Conservation (phyloP, 2,888 invertebrate species). For the Hyposoter didymator region DNA sequence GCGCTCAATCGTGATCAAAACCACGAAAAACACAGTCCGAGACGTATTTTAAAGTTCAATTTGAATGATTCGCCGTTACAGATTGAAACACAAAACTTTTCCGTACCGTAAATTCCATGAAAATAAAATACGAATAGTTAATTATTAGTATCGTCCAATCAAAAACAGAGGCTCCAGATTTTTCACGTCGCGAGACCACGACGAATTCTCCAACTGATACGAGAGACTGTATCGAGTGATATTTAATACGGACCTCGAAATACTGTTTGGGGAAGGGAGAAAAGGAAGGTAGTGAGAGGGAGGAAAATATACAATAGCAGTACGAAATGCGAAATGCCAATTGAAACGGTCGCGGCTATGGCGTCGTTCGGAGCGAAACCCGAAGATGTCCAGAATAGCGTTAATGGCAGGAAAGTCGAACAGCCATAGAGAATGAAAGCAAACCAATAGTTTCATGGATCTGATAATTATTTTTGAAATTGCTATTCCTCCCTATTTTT, state of each 20-base stretch:
- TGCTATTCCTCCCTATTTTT: neutral
- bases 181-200: neutral
- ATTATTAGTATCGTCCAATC: neutral
- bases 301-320: neutral
- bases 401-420: neutral
- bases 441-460: neutral
- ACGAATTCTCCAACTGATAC: neutral
- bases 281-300: neutral
- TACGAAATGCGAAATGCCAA: neutral
- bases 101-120: neutral
- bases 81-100: neutral
- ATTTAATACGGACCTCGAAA: neutral
- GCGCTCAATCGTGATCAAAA: neutral
- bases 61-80: neutral
- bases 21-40: neutral
- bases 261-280: neutral
- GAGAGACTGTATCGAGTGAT: neutral
- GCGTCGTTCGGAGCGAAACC: neutral
- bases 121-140: neutral
- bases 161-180: neutral
- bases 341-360: neutral
- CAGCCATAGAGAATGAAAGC: neutral
- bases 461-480: neutral
- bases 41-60: neutral
- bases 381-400: neutral